These are phyloP conservation scores for Dromaius novaehollandiae DNA, from an alignment of 2,113 vertebrate genomes.

Conservation along the genomic window DNA sequence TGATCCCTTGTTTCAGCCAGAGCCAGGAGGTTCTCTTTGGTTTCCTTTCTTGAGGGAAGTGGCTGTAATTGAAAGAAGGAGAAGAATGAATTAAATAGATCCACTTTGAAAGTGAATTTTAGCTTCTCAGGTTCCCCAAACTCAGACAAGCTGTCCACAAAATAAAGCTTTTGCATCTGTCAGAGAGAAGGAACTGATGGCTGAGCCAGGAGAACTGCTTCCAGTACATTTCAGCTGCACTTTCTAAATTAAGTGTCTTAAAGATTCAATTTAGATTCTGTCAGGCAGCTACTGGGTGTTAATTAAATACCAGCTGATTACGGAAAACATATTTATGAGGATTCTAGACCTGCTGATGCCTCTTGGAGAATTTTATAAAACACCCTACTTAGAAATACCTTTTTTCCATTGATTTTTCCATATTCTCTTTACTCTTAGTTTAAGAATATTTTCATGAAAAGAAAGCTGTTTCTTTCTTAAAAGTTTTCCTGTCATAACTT, in stretches of 20 bases:
- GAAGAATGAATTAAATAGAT: conserved; percentile 8
- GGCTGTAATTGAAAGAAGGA: conserved; percentile 5
- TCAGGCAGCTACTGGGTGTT: conserved; percentile 44
- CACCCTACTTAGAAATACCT: not conserved
- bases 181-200: not conserved
- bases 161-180: conserved; percentile 18
- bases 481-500: not conserved
- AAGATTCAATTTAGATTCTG: conserved; percentile 66
- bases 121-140: not conserved
- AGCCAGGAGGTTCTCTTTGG: not conserved
- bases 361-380: conserved; percentile 27
- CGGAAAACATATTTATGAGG: conserved; percentile 40
- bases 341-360: conserved; percentile 30
- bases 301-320: conserved; percentile 53
- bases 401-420: conserved; percentile 3
- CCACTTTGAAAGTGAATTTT: not conserved
- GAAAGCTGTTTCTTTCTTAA: not conserved
- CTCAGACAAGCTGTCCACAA: not conserved
- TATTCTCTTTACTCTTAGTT: not conserved
- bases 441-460: not conserved
- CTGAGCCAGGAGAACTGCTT: not conserved
- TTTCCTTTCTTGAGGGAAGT: conserved; percentile 20
- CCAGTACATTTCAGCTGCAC: not conserved
- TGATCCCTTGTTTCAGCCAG: not conserved
- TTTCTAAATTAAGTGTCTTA: conserved; percentile 39